These are phyloP conservation scores for Trichonephila clavata DNA, from an alignment of 1,140 invertebrate species.

Conservation along the genomic window DNA sequence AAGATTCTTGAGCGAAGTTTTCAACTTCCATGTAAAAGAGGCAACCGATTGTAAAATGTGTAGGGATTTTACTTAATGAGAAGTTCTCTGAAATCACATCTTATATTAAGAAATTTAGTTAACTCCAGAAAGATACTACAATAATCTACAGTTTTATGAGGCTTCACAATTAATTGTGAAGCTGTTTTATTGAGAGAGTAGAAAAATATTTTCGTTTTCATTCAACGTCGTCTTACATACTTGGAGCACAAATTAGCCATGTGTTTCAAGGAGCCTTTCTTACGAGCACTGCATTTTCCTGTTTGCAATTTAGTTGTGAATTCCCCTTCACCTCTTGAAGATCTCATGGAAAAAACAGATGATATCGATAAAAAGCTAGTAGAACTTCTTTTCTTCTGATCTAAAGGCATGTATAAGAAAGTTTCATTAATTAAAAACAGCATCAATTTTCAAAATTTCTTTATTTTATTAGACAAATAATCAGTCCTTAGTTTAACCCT, in stretches of 20 bases:
- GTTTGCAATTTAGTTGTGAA: not conserved
- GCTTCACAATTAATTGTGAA: not conserved
- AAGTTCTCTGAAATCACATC: not conserved
- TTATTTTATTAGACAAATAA: not conserved
- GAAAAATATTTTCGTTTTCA: not conserved
- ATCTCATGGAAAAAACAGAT: not conserved
- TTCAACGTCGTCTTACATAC: not conserved
- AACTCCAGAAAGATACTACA: not conserved
- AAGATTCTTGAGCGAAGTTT: too few relatives aligned
- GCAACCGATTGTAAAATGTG: too few relatives aligned
- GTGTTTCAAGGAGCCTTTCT: conserved; percentile 6
- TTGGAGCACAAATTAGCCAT: not conserved
- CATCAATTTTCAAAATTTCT: not conserved
- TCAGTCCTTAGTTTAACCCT: not conserved
- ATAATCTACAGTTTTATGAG: not conserved
- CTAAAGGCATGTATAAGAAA: not conserved
- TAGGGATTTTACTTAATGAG: too few relatives aligned
- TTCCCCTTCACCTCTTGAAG: not conserved
- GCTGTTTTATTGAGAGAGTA: not conserved
- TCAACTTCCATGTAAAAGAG: too few relatives aligned
- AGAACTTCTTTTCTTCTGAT: not conserved
- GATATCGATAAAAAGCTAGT: not conserved
- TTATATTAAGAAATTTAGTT: not conserved
- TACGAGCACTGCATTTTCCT: not conserved
- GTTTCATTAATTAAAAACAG: not conserved